Conservation (phyloP, 2,888 invertebrate genomes). For the Mesoligia furuncula region DNA sequence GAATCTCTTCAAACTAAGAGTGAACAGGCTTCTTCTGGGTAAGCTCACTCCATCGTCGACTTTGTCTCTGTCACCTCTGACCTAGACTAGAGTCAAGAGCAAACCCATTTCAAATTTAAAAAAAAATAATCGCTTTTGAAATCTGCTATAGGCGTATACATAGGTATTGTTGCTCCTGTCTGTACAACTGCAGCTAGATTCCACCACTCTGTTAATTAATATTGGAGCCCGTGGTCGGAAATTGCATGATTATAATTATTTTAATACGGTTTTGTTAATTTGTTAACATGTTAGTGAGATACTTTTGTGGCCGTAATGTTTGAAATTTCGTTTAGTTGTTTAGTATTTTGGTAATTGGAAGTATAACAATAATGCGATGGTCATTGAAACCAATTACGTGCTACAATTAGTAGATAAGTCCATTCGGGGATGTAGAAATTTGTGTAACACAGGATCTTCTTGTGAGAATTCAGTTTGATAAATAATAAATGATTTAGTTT, state of each 20-base stretch:
- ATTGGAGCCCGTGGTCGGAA: constrained; percentile 43
- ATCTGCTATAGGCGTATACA: no score
- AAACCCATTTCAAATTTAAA: no score
- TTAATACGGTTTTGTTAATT: constrained; percentile 34
- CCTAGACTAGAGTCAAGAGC: no score
- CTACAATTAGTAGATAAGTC: not conserved
- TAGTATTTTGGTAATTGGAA: constrained; percentile 12
- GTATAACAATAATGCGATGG: not conserved
- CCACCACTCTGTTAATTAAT: constrained; percentile 53
- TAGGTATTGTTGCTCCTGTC: not conserved
- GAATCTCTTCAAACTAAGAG: no score
- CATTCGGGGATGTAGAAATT: not conserved
- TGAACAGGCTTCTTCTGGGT: no score
- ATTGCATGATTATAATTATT: constrained; percentile 49
- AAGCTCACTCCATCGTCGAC: no score
- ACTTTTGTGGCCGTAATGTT: constrained; percentile 18
- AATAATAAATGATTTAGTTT: no score
- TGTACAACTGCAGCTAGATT: constrained; percentile 23
- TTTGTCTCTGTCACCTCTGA: no score
- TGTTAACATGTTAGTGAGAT: constrained; percentile 15
- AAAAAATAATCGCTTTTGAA: no score
- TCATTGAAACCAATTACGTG: not conserved
- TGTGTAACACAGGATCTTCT: not conserved
- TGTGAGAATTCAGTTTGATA: not conserved
- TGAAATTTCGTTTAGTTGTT: constrained; percentile 9